phyloP scores from a whole-genome alignment of 2,797 vertebrate genomes.

The Hydrophis major region DNA sequence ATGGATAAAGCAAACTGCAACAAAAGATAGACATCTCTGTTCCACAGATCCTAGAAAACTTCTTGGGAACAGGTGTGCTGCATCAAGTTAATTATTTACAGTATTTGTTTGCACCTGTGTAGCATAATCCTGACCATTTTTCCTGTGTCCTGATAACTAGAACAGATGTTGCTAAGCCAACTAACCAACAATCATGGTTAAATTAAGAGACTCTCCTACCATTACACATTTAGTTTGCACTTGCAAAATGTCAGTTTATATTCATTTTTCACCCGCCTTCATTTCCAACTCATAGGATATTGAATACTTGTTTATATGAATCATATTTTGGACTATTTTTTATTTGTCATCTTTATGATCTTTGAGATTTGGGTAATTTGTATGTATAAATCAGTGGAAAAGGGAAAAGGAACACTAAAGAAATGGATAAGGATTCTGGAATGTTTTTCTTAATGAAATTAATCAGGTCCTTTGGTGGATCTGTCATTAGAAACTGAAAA shows the following conservation, averaged over 20 bases:
- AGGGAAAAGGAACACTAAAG: neutral
- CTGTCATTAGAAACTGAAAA: neutral
- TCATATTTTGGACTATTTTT: conserved; percentile 4
- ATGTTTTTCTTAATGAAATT: neutral
- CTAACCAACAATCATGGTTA: conserved; percentile 55
- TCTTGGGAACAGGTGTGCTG: conserved; percentile 55
- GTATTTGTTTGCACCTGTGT: conserved; percentile 56
- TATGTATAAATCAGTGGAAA: neutral
- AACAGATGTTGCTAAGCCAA: conserved; percentile 55
- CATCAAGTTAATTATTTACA: conserved; percentile 36
- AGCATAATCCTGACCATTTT: conserved; percentile 56
- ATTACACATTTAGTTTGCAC: conserved; percentile 38
- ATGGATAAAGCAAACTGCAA: neutral
- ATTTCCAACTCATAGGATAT: conserved; percentile 52
- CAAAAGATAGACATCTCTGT: conserved; percentile 7
- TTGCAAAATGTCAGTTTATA: conserved; percentile 53
- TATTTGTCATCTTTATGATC: neutral
- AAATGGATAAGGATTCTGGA: neutral
- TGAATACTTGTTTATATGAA: conserved; percentile 37
- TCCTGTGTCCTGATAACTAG: conserved; percentile 49
- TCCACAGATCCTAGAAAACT: conserved; percentile 43
- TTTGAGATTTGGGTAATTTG: neutral
- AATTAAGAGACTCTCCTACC: neutral
- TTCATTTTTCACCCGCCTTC: conserved; percentile 44
- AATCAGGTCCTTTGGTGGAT: neutral